Conservation (phyloP, 2,113 vertebrate genomes). For the Sporophila hypoxantha region DNA sequence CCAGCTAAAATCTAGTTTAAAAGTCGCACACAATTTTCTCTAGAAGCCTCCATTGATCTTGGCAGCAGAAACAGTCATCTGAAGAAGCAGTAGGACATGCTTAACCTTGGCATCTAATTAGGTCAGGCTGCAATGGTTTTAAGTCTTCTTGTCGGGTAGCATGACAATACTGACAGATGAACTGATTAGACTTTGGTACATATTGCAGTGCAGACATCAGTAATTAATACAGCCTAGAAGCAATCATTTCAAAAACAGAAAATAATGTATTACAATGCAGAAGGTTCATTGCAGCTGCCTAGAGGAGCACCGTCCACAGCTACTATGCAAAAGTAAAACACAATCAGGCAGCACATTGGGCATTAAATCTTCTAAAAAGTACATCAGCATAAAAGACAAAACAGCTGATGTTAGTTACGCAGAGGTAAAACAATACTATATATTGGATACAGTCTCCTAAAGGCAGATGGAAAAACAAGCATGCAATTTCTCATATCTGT, state of each 20-base stretch:
- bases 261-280: not conserved
- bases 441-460: not conserved
- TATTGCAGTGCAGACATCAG: not conserved
- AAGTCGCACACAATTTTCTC: not conserved
- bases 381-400: not conserved
- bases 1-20: not conserved
- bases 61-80: not conserved
- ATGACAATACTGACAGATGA: slow-evolving; percentile 2
- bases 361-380: not conserved
- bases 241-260: slow-evolving; percentile 17
- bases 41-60: not conserved
- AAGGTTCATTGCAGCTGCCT: slow-evolving; percentile 25
- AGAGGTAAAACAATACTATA: not conserved
- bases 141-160: not conserved
- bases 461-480: not conserved
- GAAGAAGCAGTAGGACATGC: not conserved
- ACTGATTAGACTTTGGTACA: slow-evolving; percentile 7
- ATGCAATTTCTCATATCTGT: not conserved
- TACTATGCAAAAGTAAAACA: not conserved
- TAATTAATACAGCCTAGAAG: slow-evolving; percentile 44
- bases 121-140: not conserved
- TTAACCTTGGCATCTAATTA: not conserved
- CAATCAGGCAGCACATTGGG: not conserved
- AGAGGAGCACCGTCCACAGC: not conserved
- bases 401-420: not conserved